These are phyloP conservation scores for Drosophila glabriapex DNA, from an alignment of 2,888 invertebrate species.

Conservation along the genomic window DNA sequence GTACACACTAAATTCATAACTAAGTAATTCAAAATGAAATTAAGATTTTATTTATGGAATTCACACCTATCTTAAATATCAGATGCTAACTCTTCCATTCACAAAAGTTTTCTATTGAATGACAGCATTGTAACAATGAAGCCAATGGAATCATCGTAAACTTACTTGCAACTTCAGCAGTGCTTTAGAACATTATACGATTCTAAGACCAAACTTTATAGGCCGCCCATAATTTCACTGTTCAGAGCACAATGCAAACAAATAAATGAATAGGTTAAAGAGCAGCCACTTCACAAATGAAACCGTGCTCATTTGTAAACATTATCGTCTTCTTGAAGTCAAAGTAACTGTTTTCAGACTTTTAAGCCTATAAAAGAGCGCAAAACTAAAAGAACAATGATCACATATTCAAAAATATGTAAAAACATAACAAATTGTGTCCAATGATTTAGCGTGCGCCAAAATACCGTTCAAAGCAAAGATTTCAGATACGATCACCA, in stretches of 20 bases:
- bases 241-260: constrained; percentile 20
- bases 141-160: constrained; percentile 28
- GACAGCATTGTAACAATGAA: constrained; percentile 11
- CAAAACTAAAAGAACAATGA: constrained; percentile 15
- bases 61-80: background rate
- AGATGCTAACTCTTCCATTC: background rate
- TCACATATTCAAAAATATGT: constrained; percentile 31
- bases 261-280: constrained; percentile 29
- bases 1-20: background rate
- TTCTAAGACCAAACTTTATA: constrained; percentile 17
- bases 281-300: constrained; percentile 8
- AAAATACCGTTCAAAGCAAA: constrained; percentile 69
- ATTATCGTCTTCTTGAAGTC: constrained; percentile 43
- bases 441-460: constrained; percentile 77
- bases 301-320: constrained; percentile 38
- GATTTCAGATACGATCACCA: constrained; percentile 24
- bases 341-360: constrained; percentile 73
- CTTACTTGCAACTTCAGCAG: constrained; percentile 19
- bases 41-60: background rate
- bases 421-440: constrained; percentile 68
- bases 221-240: constrained; percentile 33
- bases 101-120: constrained; percentile 7
- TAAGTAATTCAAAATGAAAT: background rate
- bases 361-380: constrained; percentile 56
- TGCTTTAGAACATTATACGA: constrained; percentile 19